These are phyloP conservation scores for Pyrgilauda ruficollis DNA, from an alignment of 2,113 vertebrate species.

Conservation along the genomic window DNA sequence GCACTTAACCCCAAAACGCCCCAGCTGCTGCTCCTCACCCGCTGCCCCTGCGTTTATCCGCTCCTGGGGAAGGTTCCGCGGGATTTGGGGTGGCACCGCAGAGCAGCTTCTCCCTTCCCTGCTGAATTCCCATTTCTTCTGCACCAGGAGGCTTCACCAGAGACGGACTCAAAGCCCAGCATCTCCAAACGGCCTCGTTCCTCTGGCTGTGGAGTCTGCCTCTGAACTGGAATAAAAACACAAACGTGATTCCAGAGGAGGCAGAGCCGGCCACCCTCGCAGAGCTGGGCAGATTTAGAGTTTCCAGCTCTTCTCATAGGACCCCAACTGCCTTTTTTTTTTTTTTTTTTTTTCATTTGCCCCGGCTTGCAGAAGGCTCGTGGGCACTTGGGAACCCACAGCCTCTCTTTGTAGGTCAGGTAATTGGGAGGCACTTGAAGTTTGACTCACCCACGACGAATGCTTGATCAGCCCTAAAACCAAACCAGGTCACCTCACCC, in stretches of 20 bases:
- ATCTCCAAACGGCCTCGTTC: accelerated
- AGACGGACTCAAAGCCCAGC: not conserved
- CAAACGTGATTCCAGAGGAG: accelerated
- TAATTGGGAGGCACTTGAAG: not conserved
- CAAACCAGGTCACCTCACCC: not conserved
- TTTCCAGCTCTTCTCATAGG: not conserved
- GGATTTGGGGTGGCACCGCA: accelerated
- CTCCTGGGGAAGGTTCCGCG: accelerated
- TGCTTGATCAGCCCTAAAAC: not conserved
- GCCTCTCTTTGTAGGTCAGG: not conserved
- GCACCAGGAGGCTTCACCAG: accelerated
- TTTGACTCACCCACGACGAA: not conserved
- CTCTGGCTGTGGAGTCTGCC: not conserved
- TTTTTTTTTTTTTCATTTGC: not conserved
- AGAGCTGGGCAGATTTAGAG: not conserved
- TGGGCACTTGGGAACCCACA: not conserved
- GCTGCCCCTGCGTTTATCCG: accelerated
- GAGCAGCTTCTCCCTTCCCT: not conserved
- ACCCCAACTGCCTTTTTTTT: not conserved
- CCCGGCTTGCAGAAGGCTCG: not conserved
- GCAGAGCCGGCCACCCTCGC: accelerated
- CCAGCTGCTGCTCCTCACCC: accelerated
- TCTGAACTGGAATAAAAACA: accelerated
- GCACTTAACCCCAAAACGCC: accelerated
- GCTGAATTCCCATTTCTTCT: accelerated